A percentile compares a stretch with the other conserved stretches of the same genome.
These are phyloP conservation scores for Paramisgurnus dabryanus DNA, from an alignment of 2,113 vertebrate species.

Conservation along the genomic window DNA sequence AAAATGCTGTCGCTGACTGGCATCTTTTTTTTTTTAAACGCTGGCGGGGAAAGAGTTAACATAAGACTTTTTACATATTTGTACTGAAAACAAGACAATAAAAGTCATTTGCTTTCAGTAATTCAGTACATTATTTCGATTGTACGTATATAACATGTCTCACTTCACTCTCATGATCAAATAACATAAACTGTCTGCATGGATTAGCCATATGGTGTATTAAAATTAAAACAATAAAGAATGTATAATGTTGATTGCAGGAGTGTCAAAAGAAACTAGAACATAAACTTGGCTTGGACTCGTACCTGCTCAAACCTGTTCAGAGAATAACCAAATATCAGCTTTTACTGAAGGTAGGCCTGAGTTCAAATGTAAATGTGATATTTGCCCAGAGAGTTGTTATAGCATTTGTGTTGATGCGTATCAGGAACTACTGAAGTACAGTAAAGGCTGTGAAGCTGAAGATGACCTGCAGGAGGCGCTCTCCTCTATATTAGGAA, in stretches of 20 bases:
- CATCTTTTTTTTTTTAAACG: too few species aligned
- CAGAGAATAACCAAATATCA: constrained; percentile 99
- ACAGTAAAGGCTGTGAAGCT: constrained; percentile 91
- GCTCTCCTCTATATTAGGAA: constrained; percentile 90
- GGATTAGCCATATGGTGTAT: too few species aligned
- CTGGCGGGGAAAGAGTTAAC: too few species aligned
- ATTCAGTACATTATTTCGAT: too few species aligned
- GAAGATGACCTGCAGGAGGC: constrained; percentile 93
- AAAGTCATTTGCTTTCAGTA: too few species aligned
- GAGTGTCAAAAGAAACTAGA: constrained; percentile 97
- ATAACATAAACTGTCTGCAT: too few species aligned
- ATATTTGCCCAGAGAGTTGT: not conserved
- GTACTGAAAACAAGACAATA: too few species aligned
- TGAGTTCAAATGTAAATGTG: not conserved
- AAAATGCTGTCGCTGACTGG: too few species aligned
- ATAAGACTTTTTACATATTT: too few species aligned
- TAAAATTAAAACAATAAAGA: not conserved
- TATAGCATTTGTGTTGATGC: not conserved
- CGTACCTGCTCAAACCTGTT: constrained; percentile 94
- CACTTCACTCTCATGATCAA: too few species aligned
- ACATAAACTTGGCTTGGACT: constrained; percentile 96
- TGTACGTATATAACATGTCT: too few species aligned
- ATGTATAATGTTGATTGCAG: constrained; percentile 66
- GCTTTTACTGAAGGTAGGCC: constrained; percentile 88
- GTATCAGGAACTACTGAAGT: constrained; percentile 94